A percentile compares a stretch with the other conserved stretches of the same genome.
Evolutionary conservation across 1,140 invertebrate species (phyloP).

Genomic region (Archegozetes longisetosus): DNA sequence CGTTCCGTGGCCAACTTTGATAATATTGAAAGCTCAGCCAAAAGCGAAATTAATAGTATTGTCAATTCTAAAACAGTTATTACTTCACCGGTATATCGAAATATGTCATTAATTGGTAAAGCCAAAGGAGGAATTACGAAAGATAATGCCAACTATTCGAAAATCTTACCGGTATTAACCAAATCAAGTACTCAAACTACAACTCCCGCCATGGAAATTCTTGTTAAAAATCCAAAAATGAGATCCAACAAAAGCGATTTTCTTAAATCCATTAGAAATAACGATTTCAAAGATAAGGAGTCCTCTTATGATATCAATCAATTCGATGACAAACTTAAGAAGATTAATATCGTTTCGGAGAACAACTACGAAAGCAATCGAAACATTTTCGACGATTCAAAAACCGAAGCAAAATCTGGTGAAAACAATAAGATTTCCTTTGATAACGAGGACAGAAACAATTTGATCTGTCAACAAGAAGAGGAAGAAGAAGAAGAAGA

Average conservation of each 20-base stretch:
- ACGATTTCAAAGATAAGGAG: conserved; percentile 18
- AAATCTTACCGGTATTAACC: conserved; percentile 7
- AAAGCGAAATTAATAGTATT: not conserved
- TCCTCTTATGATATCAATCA: not conserved
- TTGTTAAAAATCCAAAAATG: conserved; percentile 28
- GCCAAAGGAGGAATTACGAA: not conserved
- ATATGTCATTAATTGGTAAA: not conserved
- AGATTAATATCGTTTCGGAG: not conserved
- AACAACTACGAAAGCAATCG: not conserved
- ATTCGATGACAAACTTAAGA: conserved; percentile 1
- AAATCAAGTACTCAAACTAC: not conserved
- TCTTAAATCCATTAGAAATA: conserved; percentile 25
- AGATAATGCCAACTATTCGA: not conserved
- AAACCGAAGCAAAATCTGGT: not conserved
- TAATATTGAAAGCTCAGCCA: not conserved
- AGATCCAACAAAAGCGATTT: conserved; percentile 29
- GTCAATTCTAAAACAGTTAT: not conserved
- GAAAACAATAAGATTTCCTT: not conserved
- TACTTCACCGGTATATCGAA: not conserved
- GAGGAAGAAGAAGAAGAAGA: conserved; percentile 15
- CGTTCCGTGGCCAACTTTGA: not conserved
- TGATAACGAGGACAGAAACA: not conserved
- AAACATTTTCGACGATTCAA: not conserved
- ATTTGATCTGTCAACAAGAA: not conserved
- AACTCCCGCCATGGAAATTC: conserved; percentile 27